Evolutionary conservation across 2,797 vertebrate genomes (phyloP).

Genomic region (Trachurus trachurus): DNA sequence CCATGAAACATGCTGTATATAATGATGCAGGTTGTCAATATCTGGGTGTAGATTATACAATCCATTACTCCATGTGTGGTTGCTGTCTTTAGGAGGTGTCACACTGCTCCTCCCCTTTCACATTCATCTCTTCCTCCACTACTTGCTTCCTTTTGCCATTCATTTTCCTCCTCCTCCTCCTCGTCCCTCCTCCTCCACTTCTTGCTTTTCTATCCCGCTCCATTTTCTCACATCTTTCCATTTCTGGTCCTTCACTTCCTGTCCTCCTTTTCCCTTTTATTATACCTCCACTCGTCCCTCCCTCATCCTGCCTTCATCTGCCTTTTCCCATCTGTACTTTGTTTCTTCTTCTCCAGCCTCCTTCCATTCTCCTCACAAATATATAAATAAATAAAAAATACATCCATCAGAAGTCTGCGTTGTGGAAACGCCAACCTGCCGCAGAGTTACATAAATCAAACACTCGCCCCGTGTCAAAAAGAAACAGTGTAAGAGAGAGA

Average conservation of each 20-base stretch:
- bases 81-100: constrained; percentile 21
- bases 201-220: neutral
- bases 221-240: neutral
- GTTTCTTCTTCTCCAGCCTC: constrained; percentile 17
- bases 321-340: constrained; percentile 7
- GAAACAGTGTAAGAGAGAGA: neutral
- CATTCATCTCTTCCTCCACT: neutral
- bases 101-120: neutral
- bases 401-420: constrained; percentile 47
- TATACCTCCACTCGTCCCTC: constrained; percentile 1
- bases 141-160: neutral
- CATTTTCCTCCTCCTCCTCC: neutral
- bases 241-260: neutral
- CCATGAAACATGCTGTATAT: constrained; percentile 36
- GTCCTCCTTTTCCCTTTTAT: constrained; percentile 2
- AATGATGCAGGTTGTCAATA: constrained; percentile 39
- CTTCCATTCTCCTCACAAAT: neutral
- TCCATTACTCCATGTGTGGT: constrained; percentile 31
- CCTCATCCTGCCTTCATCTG: neutral
- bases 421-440: constrained; percentile 55
- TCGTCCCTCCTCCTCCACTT: neutral
- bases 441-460: constrained; percentile 69
- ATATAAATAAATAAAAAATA: constrained; percentile 6
- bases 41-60: constrained; percentile 17
- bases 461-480: constrained; percentile 30